Percentiles rank a stretch among this genome's conserved stretches.
phyloP scores from a whole-genome alignment of 2,797 vertebrate species.

The Aeoliscus strigatus region DNA sequence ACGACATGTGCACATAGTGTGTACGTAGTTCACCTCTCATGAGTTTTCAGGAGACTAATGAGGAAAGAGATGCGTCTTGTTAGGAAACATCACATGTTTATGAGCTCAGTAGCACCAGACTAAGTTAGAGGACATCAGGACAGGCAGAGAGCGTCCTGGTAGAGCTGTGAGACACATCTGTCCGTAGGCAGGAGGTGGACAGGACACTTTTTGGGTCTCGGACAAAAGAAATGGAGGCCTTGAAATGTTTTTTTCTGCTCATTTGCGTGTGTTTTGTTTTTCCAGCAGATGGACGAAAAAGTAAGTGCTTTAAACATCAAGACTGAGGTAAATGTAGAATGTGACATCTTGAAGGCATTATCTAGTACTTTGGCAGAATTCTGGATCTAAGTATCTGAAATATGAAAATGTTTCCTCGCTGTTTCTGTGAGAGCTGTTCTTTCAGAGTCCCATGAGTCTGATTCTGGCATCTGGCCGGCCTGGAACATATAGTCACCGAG shows the following conservation, averaged over 20 bases:
- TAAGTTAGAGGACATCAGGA: constrained; percentile 49
- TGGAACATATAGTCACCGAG: not conserved
- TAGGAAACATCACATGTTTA: constrained; percentile 88
- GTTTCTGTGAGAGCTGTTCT: constrained; percentile 4
- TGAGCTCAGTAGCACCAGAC: constrained; percentile 42
- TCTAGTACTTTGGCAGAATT: too few relatives aligned
- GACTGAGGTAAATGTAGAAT: too few relatives aligned
- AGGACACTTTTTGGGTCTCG: not conserved
- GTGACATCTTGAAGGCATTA: too few relatives aligned
- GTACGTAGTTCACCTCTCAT: constrained; percentile 20
- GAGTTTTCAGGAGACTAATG: constrained; percentile 56
- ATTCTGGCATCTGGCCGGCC: constrained; percentile 36
- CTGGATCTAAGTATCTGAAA: not conserved
- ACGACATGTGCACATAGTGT: not conserved
- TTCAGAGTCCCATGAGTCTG: constrained; percentile 55
- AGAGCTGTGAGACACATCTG: constrained; percentile 17
- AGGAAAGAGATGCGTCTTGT: constrained; percentile 80
- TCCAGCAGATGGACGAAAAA: constrained; percentile 66
- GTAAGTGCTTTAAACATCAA: constrained; percentile 72
- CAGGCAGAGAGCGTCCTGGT: constrained; percentile 8
- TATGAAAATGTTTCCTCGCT: not conserved
- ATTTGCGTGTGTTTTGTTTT: constrained; percentile 50
- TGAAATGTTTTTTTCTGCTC: constrained; percentile 29
- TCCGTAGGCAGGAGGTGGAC: not conserved
- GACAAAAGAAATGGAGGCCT: constrained; percentile 62